Conservation (phyloP, 2,888 invertebrate species). For the Pimpla rufipes region DNA sequence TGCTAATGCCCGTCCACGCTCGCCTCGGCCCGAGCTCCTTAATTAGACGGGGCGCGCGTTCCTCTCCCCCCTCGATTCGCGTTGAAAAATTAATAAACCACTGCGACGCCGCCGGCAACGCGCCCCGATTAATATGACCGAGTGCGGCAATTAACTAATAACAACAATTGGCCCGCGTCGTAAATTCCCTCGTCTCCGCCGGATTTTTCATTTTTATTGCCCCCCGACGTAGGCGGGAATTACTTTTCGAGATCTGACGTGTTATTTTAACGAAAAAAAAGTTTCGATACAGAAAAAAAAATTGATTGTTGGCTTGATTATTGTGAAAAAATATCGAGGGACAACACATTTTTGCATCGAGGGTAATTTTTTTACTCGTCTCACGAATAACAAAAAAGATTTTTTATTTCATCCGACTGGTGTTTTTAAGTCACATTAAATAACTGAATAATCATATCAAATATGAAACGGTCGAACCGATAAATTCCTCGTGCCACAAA, state of each 20-base stretch:
- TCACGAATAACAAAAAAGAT: no score
- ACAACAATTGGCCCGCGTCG: conserved; percentile 41
- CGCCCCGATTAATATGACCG: conserved; percentile 40
- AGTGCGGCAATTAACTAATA: conserved; percentile 62
- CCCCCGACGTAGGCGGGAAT: not conserved
- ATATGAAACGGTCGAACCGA: no score
- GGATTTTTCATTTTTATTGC: conserved; percentile 12
- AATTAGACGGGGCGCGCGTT: conserved; percentile 79
- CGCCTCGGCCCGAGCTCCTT: conserved; percentile 82
- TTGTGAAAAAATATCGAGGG: no score
- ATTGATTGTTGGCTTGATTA: no score
- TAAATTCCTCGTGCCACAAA: not conserved
- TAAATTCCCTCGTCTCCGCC: conserved; percentile 41
- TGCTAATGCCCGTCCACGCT: conserved; percentile 84
- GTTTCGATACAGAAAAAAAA: not conserved
- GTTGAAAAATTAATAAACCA: conserved; percentile 79
- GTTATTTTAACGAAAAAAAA: no score
- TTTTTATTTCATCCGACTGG: no score
- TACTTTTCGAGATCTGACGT: not conserved
- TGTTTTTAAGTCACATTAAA: no score
- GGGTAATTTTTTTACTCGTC: no score
- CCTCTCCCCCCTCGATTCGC: conserved; percentile 77
- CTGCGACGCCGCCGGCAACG: not conserved
- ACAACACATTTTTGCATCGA: no score
- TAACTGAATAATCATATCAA: no score